Conservation (phyloP, 1,140 invertebrate species). For the Polypedilum pembai region DNA sequence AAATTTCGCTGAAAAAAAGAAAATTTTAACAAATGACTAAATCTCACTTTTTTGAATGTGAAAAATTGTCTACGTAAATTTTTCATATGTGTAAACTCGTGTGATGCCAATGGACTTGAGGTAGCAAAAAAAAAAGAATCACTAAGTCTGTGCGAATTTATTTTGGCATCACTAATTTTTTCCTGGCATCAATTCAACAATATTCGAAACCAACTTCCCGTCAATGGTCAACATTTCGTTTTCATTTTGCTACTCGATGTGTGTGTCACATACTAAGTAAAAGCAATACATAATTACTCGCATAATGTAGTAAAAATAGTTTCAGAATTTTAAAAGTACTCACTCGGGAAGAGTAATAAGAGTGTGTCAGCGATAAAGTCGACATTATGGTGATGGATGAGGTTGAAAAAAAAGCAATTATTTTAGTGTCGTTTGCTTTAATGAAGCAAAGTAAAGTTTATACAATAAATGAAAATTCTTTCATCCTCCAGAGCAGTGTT, state of each 20-base stretch:
- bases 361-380: neutral
- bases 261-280: neutral
- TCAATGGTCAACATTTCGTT: neutral
- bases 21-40: no score
- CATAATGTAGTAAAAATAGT: neutral
- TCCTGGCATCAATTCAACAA: constrained; percentile 9
- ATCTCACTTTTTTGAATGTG: neutral
- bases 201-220: neutral
- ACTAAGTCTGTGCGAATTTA: neutral
- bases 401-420: constrained; percentile 7
- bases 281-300: neutral
- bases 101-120: constrained; percentile 3
- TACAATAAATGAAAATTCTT: neutral
- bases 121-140: no score
- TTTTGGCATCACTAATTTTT: neutral
- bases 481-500: neutral
- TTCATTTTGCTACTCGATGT: neutral
- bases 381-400: constrained; percentile 11
- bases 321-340: neutral
- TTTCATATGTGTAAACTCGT: no score
- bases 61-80: neutral
- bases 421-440: constrained; percentile 6
- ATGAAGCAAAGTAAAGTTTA: neutral
- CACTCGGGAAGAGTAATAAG: neutral
- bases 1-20: no score